Conservation (phyloP, 2,113 vertebrate genomes). For the Laticauda colubrina region DNA sequence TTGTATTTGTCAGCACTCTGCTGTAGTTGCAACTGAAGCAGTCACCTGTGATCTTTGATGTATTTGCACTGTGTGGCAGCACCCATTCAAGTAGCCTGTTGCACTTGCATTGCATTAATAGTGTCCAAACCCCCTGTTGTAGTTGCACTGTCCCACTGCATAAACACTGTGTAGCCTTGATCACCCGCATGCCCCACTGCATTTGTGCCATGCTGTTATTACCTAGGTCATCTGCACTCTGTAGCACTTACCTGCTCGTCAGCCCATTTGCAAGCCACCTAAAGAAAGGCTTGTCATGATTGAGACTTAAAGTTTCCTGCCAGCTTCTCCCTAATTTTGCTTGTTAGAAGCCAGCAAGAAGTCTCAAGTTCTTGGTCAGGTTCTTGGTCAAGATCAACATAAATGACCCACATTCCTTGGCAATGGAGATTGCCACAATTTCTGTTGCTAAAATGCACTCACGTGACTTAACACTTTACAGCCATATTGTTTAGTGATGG, state of each 20-base stretch:
- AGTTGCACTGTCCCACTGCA: not conserved
- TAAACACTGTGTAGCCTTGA: not conserved
- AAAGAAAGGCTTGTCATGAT: not conserved
- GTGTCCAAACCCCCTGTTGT: not conserved
- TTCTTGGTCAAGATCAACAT: not conserved
- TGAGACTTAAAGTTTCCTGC: not conserved
- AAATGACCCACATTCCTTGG: not conserved
- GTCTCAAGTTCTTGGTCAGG: not conserved
- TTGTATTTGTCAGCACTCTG: not conserved
- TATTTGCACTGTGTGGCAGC: not conserved
- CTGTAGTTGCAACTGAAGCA: not conserved
- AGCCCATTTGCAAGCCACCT: not conserved
- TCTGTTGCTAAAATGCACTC: not conserved
- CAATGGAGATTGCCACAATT: not conserved
- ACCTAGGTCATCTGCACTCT: not conserved
- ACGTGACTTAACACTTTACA: not conserved
- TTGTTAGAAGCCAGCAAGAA: not conserved
- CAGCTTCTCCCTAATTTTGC: not conserved
- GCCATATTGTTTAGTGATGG: not conserved
- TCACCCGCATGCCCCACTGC: not conserved
- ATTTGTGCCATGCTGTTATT: not conserved
- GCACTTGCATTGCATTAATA: not conserved
- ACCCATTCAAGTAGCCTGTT: not conserved
- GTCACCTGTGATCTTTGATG: not conserved
- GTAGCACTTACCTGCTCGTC: not conserved